Base-by-base conservation (phyloP, 2,888 invertebrate species). In the Ennomos quercinarius region DNA sequence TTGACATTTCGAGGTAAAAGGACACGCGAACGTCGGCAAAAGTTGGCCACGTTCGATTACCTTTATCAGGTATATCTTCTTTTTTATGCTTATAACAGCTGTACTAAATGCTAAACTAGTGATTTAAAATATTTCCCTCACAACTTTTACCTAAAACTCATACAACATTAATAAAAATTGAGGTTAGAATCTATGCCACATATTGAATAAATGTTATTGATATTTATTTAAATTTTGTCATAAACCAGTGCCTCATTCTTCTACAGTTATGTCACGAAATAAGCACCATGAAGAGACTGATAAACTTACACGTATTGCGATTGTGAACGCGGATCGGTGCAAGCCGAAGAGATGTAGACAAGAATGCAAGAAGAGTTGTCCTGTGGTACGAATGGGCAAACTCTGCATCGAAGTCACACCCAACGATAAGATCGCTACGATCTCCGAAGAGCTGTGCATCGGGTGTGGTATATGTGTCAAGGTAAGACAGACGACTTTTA, bases 391-490 rank as follows among this genome's bases (percentile, higher is more conserved):
- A 71, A 99, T 99, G 98, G 99, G 99, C 81, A 99, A 99, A 89
- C 95, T 99, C 41, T 99, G 99, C 87, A 99, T 99, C 78, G 99
- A 99, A 94, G 99, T 99, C 42, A 95, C 96, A 44, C 96, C 99
- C 10, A 97, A 97, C 76, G 98, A 97, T 78, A 99, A 99, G 93
- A 98, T 99, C 73, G 99, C 99, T 40, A 95, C 96, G 43, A 98
- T 99, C 83, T 99, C 99, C 46, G 99, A 99, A 91, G 99, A 99
- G 86, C 93, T 99, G 5, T 99, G 99, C 89, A 99, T 99, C 77
- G 99, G 99, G 77, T 99, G 99, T 91, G 99, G 99, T 95, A 99
- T 99, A 79, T 99, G 99, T 93, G 98, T 98, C 60, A 99, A 99
- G 96, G 98, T 98, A 89, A 77, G 66, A 62, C 34, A 61, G 66